Evolutionary conservation across 1,140 invertebrate species (phyloP).

Genomic region (Paraescarpia echinospica): DNA sequence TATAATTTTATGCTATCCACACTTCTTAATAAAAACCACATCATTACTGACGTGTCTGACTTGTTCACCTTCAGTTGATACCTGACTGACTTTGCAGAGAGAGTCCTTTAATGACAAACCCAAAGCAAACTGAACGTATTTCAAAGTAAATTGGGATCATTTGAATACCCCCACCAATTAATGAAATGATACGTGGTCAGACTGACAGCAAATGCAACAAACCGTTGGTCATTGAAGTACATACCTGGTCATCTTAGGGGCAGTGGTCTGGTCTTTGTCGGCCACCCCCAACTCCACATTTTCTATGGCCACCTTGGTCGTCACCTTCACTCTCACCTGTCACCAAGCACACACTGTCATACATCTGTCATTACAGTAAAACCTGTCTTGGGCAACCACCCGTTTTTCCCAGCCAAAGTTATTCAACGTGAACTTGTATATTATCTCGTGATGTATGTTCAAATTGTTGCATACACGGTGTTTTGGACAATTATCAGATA

Average conservation of each 20-base stretch:
- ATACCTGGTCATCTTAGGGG: conserved; percentile 69
- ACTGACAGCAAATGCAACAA: neutral
- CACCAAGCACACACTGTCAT: conserved; percentile 25
- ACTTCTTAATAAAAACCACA: neutral
- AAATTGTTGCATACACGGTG: too few species aligned
- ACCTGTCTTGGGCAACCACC: neutral
- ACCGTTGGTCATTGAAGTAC: conserved; percentile 13
- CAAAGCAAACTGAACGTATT: too few species aligned
- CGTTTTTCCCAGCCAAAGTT: too few species aligned
- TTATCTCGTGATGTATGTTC: too few species aligned
- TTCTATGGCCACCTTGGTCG: conserved; percentile 68
- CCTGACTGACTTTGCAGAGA: neutral
- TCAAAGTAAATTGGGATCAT: neutral
- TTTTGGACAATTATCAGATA: too few species aligned
- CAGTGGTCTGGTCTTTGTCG: conserved; percentile 72
- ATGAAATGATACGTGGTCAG: neutral
- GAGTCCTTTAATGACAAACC: neutral
- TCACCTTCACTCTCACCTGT: conserved; percentile 58
- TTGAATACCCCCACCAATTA: neutral
- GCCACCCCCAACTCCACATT: conserved; percentile 84
- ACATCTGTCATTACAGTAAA: neutral
- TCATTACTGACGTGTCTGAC: neutral
- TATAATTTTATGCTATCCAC: neutral
- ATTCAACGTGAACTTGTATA: too few species aligned
- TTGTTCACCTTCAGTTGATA: neutral